These are phyloP conservation scores for Lasioglossum pauxillum DNA, from an alignment of 2,888 invertebrate genomes.

Conservation along the genomic window DNA sequence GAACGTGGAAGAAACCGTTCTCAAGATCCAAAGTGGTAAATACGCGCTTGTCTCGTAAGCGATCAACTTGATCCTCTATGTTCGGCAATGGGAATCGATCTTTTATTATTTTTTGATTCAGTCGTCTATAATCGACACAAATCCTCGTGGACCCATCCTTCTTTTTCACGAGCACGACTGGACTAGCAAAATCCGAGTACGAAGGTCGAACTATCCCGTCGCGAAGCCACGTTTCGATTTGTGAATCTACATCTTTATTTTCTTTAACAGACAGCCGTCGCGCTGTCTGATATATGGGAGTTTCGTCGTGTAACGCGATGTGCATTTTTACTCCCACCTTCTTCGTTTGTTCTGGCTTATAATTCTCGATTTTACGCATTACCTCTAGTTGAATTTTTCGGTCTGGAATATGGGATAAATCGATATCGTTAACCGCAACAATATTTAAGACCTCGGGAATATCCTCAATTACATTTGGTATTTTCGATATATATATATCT, in stretches of 20 bases:
- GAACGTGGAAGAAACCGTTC: too few species aligned
- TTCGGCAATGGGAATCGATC: neutral
- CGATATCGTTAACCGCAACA: neutral
- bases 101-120: neutral
- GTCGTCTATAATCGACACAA: neutral
- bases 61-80: neutral
- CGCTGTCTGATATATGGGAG: neutral
- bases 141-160: neutral
- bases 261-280: neutral
- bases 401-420: constrained; percentile 1
- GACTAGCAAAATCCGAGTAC: neutral
- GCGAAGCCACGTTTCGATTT: neutral
- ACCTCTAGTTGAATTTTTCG: neutral
- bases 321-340: neutral
- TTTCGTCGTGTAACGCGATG: neutral
- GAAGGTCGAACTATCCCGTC: neutral
- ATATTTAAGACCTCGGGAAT: neutral
- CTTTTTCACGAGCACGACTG: neutral
- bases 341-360: neutral
- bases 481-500: neutral
- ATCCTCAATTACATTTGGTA: neutral
- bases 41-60: too few species aligned
- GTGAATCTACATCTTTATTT: neutral
- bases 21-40: too few species aligned
- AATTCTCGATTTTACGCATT: neutral